phyloP scores from a whole-genome alignment of 2,797 vertebrate genomes.

The Odontamblyopus rebecca region DNA sequence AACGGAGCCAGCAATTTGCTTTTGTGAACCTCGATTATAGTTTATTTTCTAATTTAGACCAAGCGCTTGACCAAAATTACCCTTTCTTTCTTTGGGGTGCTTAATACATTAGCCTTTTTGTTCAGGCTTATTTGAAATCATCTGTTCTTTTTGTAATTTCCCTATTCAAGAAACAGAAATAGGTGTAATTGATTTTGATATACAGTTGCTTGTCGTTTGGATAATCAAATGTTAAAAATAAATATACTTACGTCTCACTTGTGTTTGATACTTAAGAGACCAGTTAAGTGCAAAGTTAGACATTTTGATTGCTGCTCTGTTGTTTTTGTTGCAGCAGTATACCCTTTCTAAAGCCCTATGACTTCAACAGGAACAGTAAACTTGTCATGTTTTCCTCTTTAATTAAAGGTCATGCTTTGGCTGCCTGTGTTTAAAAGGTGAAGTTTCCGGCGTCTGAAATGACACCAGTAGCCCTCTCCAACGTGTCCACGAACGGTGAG shows the following conservation, averaged over 20 bases:
- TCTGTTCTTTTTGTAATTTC: not conserved
- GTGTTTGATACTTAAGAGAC: not conserved
- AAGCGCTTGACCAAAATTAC: not conserved
- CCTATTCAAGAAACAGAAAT: not conserved
- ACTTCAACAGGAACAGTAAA: conserved; percentile 13
- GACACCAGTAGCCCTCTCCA: not conserved
- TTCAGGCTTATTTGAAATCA: not conserved
- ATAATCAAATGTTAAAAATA: not conserved
- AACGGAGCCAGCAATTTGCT: not conserved
- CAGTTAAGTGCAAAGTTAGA: not conserved
- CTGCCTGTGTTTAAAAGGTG: conserved; percentile 15
- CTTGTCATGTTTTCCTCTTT: conserved; percentile 18
- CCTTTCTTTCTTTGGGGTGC: not conserved
- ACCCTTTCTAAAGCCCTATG: not conserved
- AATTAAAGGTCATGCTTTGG: conserved; percentile 27
- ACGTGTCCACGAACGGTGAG: not conserved
- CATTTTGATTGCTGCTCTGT: not conserved
- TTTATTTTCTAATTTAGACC: conserved; percentile 1
- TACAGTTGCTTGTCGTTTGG: not conserved
- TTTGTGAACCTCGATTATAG: conserved; percentile 3
- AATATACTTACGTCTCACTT: not conserved
- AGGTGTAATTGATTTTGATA: not conserved
- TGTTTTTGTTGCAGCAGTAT: conserved; percentile 21
- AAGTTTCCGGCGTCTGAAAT: conserved; percentile 13
- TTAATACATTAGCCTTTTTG: not conserved